A percentile compares a stretch with the other conserved stretches of the same genome.
These are phyloP conservation scores for Myotis daubentonii DNA, from an alignment of 2,797 vertebrate genomes.

Conservation along the genomic window DNA sequence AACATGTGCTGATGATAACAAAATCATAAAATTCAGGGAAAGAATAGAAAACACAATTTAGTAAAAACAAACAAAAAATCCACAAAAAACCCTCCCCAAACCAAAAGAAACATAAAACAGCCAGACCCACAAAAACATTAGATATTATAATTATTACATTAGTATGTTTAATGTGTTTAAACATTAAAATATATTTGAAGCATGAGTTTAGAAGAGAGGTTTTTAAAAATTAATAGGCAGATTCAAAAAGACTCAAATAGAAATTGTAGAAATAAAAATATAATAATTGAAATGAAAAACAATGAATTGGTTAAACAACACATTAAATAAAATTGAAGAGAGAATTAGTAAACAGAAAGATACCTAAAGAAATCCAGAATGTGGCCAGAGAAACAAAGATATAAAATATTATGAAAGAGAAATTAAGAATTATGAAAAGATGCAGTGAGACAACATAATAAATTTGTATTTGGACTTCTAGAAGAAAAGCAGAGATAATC, in stretches of 20 bases:
- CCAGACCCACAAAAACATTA: background rate
- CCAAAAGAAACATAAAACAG: background rate
- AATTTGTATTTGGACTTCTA: background rate
- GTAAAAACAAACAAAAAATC: background rate
- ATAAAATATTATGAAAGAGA: background rate
- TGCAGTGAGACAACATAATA: background rate
- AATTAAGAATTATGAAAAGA: background rate
- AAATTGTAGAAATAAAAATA: background rate
- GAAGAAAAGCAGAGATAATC: background rate
- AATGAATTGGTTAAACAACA: background rate
- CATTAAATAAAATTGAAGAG: conserved; percentile 27
- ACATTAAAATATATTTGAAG: conserved; percentile 15
- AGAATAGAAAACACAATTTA: background rate
- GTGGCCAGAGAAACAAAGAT: background rate
- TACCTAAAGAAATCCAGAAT: background rate
- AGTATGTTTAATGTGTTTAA: background rate
- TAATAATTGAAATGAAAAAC: conserved; percentile 13
- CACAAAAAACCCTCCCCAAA: background rate
- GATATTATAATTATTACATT: background rate
- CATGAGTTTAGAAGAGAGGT: background rate
- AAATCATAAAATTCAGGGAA: conserved; percentile 26
- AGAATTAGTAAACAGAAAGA: conserved; percentile 35
- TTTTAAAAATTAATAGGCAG: background rate
- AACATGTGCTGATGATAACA: background rate
- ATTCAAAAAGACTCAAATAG: conserved; percentile 30